These are phyloP conservation scores for Gracilinanus agilis DNA, from an alignment of 2,113 vertebrate genomes.

Conservation along the genomic window DNA sequence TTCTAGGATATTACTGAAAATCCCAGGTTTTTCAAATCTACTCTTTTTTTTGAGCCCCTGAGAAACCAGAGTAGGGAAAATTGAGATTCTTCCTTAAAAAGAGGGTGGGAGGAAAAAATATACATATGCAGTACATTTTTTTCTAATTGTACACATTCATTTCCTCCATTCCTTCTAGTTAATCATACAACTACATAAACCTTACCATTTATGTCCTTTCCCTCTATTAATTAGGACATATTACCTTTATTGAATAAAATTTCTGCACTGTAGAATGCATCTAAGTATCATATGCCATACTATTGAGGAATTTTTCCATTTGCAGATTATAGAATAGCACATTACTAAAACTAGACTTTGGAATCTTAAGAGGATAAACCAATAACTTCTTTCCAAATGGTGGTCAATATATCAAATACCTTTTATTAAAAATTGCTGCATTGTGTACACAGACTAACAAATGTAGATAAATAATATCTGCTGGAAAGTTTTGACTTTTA, in stretches of 20 bases:
- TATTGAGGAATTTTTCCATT: slow-evolving; percentile 83
- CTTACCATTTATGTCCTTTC: slow-evolving; percentile 83
- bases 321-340: slow-evolving; percentile 78
- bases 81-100: slow-evolving; percentile 75
- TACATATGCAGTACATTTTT: background rate
- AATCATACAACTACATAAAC: slow-evolving; percentile 81
- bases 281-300: slow-evolving; percentile 81
- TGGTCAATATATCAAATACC: slow-evolving; percentile 40
- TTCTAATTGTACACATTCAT: slow-evolving; percentile 63
- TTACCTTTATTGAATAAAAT: slow-evolving; percentile 83
- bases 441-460: slow-evolving; percentile 39
- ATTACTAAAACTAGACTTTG: slow-evolving; percentile 76
- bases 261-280: slow-evolving; percentile 83
- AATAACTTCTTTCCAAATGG: slow-evolving; percentile 59
- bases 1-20: slow-evolving; percentile 62
- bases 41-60: slow-evolving; percentile 63
- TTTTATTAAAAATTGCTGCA: slow-evolving; percentile 51
- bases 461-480: slow-evolving; percentile 38
- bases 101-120: slow-evolving; percentile 21
- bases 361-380: slow-evolving; percentile 64
- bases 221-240: slow-evolving; percentile 80
- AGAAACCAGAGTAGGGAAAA: slow-evolving; percentile 73
- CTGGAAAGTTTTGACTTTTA: slow-evolving; percentile 48
- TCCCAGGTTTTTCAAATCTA: slow-evolving; percentile 22
- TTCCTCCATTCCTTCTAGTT: slow-evolving; percentile 75